phyloP scores from a whole-genome alignment of 1,140 invertebrate genomes.

The Aphelinus certus region DNA sequence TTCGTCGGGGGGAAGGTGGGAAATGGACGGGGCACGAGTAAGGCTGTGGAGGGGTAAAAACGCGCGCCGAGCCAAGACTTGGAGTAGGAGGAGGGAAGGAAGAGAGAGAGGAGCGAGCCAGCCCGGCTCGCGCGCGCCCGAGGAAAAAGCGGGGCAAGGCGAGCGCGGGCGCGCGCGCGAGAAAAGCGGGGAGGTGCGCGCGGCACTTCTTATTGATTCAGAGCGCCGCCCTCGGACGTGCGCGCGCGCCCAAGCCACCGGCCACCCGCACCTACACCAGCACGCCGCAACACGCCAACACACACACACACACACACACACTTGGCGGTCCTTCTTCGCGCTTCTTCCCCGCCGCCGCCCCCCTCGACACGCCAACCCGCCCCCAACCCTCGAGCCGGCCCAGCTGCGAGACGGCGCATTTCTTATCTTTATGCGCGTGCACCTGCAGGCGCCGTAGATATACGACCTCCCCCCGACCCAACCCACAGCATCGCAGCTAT shows the following conservation, averaged over 20 bases:
- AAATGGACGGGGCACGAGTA: no score
- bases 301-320: constrained; percentile 43
- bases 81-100: not conserved
- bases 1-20: no score
- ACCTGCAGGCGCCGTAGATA: no score
- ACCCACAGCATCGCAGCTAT: not conserved
- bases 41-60: not conserved
- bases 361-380: not conserved
- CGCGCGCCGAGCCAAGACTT: not conserved
- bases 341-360: constrained; percentile 30
- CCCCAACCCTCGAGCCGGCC: no score
- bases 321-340: constrained; percentile 42
- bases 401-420: not conserved
- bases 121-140: not conserved
- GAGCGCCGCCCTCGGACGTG: constrained; percentile 43
- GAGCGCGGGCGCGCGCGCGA: constrained; percentile 42
- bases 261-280: constrained; percentile 6
- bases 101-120: not conserved
- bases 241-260: constrained; percentile 42
- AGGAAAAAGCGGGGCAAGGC: constrained; percentile 47
- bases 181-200: constrained; percentile 44
- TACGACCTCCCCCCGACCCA: no score
- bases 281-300: constrained; percentile 39
- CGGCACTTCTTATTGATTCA: constrained; percentile 58
- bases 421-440: constrained; percentile 24